Evolutionary conservation across 2,113 vertebrate genomes (phyloP).

Genomic region (Mustela nigripes): DNA sequence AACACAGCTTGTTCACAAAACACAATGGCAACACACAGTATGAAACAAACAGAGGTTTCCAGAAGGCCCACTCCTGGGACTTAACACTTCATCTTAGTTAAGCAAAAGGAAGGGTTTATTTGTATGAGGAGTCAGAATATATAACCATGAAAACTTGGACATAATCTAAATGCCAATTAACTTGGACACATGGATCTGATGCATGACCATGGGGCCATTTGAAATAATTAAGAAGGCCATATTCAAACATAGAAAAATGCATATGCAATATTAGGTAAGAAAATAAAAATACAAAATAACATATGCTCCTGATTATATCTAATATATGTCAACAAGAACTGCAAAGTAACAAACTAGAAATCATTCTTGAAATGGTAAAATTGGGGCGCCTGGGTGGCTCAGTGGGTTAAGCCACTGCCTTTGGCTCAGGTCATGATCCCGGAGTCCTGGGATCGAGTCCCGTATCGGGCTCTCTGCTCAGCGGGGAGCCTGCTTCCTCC

Average conservation of each 20-base stretch:
- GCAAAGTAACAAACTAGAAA: neutral
- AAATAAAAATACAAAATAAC: neutral
- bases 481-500: too few species aligned
- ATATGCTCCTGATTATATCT: conserved; percentile 3
- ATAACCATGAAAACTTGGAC: neutral
- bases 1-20: neutral
- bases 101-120: neutral
- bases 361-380: neutral
- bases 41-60: neutral
- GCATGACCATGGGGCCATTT: neutral
- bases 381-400: neutral
- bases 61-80: neutral
- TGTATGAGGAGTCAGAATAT: neutral
- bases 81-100: neutral
- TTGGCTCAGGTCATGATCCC: too few species aligned
- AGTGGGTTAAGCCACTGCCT: too few species aligned
- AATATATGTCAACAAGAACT: conserved; percentile 4
- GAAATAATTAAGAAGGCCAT: neutral
- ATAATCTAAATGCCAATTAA: neutral
- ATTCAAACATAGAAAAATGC: neutral
- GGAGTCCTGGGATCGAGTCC: too few species aligned
- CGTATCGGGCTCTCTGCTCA: too few species aligned
- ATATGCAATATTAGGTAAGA: neutral
- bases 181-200: too few species aligned
- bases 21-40: neutral